phyloP scores from a whole-genome alignment of 2,797 vertebrate genomes.

The Squalus acanthias region DNA sequence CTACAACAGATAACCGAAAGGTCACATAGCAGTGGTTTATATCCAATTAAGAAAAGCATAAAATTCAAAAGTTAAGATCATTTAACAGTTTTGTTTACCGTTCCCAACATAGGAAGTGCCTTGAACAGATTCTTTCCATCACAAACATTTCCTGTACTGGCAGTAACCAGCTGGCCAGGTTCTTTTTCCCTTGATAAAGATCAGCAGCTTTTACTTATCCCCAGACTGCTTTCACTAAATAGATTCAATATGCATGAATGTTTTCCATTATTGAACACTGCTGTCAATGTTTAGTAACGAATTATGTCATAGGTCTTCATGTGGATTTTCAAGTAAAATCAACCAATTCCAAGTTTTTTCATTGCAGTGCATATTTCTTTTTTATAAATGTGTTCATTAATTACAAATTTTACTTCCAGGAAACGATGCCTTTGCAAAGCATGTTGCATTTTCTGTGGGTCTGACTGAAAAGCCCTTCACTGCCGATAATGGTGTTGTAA shows the following conservation, averaged over 20 bases:
- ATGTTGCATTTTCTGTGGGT: slow-evolving; percentile 8
- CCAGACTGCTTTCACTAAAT: slow-evolving; percentile 25
- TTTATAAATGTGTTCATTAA: neutral
- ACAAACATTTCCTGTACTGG: slow-evolving; percentile 29
- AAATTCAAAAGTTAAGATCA: neutral
- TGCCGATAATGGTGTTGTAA: slow-evolving; percentile 21
- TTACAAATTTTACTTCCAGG: slow-evolving; percentile 18
- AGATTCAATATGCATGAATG: slow-evolving; percentile 33
- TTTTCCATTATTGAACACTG: slow-evolving; percentile 23
- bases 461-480: slow-evolving; percentile 6
- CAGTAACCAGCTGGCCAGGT: neutral
- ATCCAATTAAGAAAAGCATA: slow-evolving; percentile 21
- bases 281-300: neutral
- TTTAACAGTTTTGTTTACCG: neutral
- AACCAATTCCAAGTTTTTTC: neutral
- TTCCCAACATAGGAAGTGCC: neutral
- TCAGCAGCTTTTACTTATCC: slow-evolving; percentile 33
- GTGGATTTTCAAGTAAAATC: slow-evolving; percentile 24
- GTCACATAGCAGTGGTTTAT: neutral
- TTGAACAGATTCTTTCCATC: slow-evolving; percentile 27
- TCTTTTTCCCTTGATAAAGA: slow-evolving; percentile 20
- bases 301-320: neutral
- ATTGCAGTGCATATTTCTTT: neutral
- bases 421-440: neutral
- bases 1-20: too few relatives aligned